Percentiles rank a stretch among this genome's conserved stretches.
phyloP scores from a whole-genome alignment of 2,888 invertebrate species.

The Eupithecia centaureata region DNA sequence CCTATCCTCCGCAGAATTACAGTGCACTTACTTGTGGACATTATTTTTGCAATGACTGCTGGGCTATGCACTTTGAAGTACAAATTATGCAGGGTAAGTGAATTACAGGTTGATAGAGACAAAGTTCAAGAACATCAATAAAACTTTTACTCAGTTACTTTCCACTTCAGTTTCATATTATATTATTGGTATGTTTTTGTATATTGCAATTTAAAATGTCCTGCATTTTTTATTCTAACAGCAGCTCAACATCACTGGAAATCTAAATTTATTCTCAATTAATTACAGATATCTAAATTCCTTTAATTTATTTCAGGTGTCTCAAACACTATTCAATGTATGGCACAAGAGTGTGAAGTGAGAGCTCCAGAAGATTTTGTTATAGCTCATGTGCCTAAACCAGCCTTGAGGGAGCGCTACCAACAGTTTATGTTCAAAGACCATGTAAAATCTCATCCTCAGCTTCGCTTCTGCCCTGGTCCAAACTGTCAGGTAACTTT shows the following conservation, averaged over 20 bases:
- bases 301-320: constrained; percentile 79
- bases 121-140: not conserved
- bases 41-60: constrained; percentile 97
- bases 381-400: constrained; percentile 91
- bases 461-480: constrained; percentile 96
- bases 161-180: not conserved
- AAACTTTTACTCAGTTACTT: not conserved
- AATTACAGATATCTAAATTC: too few species aligned
- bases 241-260: not conserved
- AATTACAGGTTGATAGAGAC: not conserved
- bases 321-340: constrained; percentile 96
- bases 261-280: too few species aligned
- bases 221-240: not conserved
- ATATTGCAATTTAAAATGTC: not conserved
- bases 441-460: constrained; percentile 96
- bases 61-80: constrained; percentile 98
- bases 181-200: not conserved
- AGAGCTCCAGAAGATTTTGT: constrained; percentile 99
- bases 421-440: constrained; percentile 98
- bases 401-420: constrained; percentile 94
- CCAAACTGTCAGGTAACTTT: constrained; percentile 92
- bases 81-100: constrained; percentile 94
- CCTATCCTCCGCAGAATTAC: constrained; percentile 88
- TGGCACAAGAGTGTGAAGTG: constrained; percentile 97
- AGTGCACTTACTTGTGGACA: constrained; percentile 95